Conservation (phyloP, 2,888 invertebrate genomes). For the Chrysolina americana region DNA sequence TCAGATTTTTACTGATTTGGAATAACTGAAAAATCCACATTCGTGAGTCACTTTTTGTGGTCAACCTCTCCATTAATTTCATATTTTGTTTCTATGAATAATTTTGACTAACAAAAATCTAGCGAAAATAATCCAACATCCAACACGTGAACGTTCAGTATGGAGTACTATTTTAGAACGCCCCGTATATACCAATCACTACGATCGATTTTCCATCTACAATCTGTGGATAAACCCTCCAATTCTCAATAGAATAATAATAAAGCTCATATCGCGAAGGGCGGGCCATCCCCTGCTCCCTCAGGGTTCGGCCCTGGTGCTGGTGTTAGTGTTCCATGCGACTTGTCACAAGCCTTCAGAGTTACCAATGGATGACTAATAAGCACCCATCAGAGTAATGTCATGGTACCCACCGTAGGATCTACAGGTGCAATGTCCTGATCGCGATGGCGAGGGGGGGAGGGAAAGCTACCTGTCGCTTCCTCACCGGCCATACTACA, state of each 20-base stretch:
- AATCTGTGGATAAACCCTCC: not conserved
- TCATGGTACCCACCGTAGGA: constrained; percentile 59
- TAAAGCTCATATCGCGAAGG: not conserved
- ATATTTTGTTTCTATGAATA: too few relatives aligned
- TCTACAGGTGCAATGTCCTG: constrained; percentile 70
- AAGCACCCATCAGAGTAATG: constrained; percentile 63
- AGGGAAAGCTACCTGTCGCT: constrained; percentile 66
- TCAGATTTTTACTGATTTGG: too few relatives aligned
- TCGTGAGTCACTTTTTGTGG: too few relatives aligned
- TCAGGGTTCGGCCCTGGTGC: constrained; percentile 37
- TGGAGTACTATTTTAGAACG: too few relatives aligned
- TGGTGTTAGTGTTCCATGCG: constrained; percentile 61
- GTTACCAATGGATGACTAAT: constrained; percentile 63
- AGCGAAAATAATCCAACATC: too few relatives aligned
- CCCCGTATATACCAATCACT: too few relatives aligned
- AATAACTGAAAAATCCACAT: too few relatives aligned
- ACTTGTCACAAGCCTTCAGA: constrained; percentile 52
- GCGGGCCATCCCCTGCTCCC: constrained; percentile 6
- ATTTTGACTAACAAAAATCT: too few relatives aligned
- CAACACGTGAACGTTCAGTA: too few relatives aligned
- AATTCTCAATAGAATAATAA: not conserved
- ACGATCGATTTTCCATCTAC: not conserved
- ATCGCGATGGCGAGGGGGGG: constrained; percentile 62
- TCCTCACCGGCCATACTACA: constrained; percentile 58
- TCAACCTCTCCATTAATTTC: too few relatives aligned